phyloP scores from a whole-genome alignment of 1,140 invertebrate species.

The Aphis craccivora region DNA sequence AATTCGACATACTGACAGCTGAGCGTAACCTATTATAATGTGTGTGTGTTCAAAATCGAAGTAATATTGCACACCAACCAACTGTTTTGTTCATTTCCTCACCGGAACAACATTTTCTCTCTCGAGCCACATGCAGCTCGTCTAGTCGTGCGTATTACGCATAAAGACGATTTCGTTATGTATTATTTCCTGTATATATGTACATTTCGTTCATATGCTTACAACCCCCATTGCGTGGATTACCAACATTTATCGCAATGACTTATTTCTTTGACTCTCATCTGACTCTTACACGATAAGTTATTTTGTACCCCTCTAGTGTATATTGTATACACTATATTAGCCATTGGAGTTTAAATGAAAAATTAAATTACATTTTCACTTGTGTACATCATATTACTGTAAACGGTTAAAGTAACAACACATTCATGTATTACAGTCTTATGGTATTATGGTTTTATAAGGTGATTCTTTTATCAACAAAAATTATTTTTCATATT shows the following conservation, averaged over 20 bases:
- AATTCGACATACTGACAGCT: background rate
- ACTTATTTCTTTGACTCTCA: background rate
- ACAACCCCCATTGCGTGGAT: background rate
- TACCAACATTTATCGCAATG: background rate
- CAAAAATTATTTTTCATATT: background rate
- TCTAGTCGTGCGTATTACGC: background rate
- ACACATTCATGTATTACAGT: no score
- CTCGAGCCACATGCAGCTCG: background rate
- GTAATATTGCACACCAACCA: background rate
- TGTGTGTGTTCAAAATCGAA: background rate
- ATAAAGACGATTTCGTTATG: background rate
- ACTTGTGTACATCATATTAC: background rate
- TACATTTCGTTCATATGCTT: background rate
- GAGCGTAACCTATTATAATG: background rate
- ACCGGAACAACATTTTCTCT: background rate
- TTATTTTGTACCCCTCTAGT: background rate
- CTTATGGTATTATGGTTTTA: no score
- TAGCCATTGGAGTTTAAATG: background rate
- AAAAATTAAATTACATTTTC: background rate
- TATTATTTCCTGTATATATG: background rate
- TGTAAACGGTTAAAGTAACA: no score
- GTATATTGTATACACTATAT: background rate
- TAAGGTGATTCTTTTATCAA: background rate
- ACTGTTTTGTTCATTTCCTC: constrained; percentile 36
- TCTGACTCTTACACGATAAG: background rate